Evolutionary conservation across 2,797 vertebrate species (phyloP).

Genomic region (Neoniphon sammara): DNA sequence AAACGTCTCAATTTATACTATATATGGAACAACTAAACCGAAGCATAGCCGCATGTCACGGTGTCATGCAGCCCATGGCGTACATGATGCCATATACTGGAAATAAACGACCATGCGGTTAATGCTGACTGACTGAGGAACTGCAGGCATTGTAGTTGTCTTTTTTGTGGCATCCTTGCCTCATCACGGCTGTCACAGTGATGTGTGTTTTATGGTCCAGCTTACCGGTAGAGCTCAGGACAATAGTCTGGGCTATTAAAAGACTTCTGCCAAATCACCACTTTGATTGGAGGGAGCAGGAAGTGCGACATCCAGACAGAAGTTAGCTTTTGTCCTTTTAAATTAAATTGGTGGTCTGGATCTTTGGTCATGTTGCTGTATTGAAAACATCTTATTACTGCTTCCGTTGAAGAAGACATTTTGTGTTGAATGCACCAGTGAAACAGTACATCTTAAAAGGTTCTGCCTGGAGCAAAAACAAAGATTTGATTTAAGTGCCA

Average conservation of each 20-base stretch:
- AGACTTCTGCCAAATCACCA: slow-evolving; percentile 6
- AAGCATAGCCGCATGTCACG: slow-evolving; percentile 46
- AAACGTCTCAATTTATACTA: slow-evolving; percentile 64
- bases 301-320: background rate
- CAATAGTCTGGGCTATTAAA: slow-evolving; percentile 15
- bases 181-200: slow-evolving; percentile 16
- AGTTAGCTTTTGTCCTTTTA: slow-evolving; percentile 20
- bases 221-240: slow-evolving; percentile 19
- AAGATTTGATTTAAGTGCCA: slow-evolving; percentile 58
- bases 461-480: slow-evolving; percentile 61
- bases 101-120: slow-evolving; percentile 30
- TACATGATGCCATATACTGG: slow-evolving; percentile 8
- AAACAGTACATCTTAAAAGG: slow-evolving; percentile 50
- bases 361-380: background rate
- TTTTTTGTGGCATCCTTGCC: slow-evolving; percentile 25
- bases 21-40: slow-evolving; percentile 53
- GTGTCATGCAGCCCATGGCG: slow-evolving; percentile 24
- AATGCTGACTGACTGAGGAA: slow-evolving; percentile 49
- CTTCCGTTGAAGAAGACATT: slow-evolving; percentile 48
- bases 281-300: slow-evolving; percentile 19
- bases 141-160: slow-evolving; percentile 23
- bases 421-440: slow-evolving; percentile 40
- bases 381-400: slow-evolving; percentile 41
- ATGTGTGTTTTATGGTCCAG: background rate
- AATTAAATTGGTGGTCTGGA: slow-evolving; percentile 30